phyloP scores from a whole-genome alignment of 2,888 invertebrate species.

The Chaetogeoica ovagalla region DNA sequence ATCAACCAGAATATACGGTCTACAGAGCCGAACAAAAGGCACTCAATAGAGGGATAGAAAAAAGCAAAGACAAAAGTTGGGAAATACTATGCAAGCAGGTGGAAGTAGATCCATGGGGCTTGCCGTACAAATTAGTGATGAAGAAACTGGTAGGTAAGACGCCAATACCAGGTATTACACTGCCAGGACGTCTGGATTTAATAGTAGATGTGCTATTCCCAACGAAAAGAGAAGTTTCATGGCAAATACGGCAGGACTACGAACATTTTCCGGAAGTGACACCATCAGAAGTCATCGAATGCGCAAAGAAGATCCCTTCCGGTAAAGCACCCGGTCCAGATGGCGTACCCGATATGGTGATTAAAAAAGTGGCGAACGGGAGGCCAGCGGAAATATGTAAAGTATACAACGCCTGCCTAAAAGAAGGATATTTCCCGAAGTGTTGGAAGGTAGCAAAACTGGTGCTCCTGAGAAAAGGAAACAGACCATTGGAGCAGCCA shows the following conservation, averaged over 20 bases:
- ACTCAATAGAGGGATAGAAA: not conserved
- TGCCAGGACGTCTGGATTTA: not conserved
- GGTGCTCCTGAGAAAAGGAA: not conserved
- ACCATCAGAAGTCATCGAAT: no score
- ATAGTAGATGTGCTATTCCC: not conserved
- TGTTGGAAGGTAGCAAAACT: not conserved
- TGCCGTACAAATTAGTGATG: not conserved
- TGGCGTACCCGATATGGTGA: no score
- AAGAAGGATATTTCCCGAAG: not conserved
- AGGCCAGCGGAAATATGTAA: no score
- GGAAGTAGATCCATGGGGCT: not conserved
- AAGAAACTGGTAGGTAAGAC: not conserved
- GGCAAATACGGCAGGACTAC: not conserved
- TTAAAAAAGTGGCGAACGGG: no score
- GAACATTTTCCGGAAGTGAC: no score
- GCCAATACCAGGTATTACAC: not conserved
- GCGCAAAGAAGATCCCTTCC: no score
- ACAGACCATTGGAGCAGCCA: slow-evolving; percentile 1
- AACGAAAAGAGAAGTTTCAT: fast-evolving
- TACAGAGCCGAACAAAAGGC: no score
- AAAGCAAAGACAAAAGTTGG: not conserved
- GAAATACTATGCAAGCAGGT: not conserved
- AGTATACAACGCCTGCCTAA: not conserved
- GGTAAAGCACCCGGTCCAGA: no score
- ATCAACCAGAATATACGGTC: no score